Conservation (phyloP, 1,140 invertebrate species). For the Parasteatoda tepidariorum region DNA sequence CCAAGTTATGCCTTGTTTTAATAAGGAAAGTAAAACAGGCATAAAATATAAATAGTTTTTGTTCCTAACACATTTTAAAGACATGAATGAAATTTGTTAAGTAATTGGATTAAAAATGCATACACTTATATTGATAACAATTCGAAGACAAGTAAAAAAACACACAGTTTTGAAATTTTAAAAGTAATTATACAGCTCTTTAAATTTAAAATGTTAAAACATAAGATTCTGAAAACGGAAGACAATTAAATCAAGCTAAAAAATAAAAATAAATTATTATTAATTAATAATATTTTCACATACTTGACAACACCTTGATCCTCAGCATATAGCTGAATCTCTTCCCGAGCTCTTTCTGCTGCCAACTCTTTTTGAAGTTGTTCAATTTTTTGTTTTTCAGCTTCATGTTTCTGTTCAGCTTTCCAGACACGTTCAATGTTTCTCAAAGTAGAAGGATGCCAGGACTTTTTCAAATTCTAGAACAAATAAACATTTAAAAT, state of each 20-base stretch:
- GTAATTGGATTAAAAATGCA: too few relatives aligned
- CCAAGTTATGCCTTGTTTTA: too few relatives aligned
- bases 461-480: conserved; percentile 80
- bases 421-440: conserved; percentile 84
- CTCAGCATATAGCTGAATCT: conserved; percentile 68
- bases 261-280: neutral
- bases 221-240: neutral
- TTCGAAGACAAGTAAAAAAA: too few relatives aligned
- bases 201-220: too few relatives aligned
- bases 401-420: conserved; percentile 78
- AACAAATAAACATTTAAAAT: too few relatives aligned
- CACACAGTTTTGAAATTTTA: too few relatives aligned
- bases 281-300: neutral
- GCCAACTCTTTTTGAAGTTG: conserved; percentile 78
- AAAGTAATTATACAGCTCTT: too few relatives aligned
- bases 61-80: too few relatives aligned
- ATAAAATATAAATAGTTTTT: too few relatives aligned
- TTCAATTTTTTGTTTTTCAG: conserved; percentile 77
- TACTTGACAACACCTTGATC: conserved; percentile 71
- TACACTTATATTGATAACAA: too few relatives aligned
- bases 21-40: too few relatives aligned
- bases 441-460: conserved; percentile 82
- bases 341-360: conserved; percentile 76
- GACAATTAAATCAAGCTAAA: neutral
- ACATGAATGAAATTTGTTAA: too few relatives aligned